phyloP scores from a whole-genome alignment of 2,888 invertebrate genomes.

The Glyphotaelius pellucidus region DNA sequence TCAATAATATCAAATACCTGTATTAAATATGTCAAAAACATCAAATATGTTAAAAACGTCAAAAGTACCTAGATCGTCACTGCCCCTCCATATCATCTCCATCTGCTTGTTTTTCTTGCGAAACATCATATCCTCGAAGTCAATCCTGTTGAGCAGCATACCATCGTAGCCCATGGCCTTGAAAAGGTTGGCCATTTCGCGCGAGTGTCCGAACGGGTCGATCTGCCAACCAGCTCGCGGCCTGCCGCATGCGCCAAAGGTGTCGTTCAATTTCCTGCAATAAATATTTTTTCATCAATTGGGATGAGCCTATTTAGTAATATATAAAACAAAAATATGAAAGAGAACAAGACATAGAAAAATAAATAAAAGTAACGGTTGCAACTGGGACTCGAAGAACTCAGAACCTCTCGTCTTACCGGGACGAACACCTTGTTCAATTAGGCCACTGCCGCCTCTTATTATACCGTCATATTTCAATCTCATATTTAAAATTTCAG shows the following conservation, averaged over 20 bases:
- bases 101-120: conserved; percentile 80
- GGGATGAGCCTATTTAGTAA: not conserved
- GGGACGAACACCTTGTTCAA: too few relatives aligned
- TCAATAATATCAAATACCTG: too few relatives aligned
- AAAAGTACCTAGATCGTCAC: conserved; percentile 82
- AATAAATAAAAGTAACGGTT: too few relatives aligned
- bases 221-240: conserved; percentile 90
- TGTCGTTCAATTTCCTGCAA: conserved; percentile 78
- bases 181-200: conserved; percentile 89
- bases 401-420: too few relatives aligned
- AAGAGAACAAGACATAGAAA: too few relatives aligned
- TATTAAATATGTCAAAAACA: too few relatives aligned
- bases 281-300: not conserved
- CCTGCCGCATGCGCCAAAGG: conserved; percentile 84
- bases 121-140: conserved; percentile 87
- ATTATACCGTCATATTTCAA: too few relatives aligned
- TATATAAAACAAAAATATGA: not conserved
- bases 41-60: not conserved
- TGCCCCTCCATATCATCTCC: conserved; percentile 92
- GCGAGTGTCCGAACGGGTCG: conserved; percentile 91
- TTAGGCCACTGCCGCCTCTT: too few relatives aligned
- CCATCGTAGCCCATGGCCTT: conserved; percentile 94
- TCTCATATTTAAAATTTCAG: too few relatives aligned
- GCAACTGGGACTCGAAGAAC: too few relatives aligned
- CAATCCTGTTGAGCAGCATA: conserved; percentile 90